Percentiles rank a stretch among this genome's conserved stretches.
These are phyloP conservation scores for Oscheius onirici DNA, from an alignment of 2,888 invertebrate genomes.

Conservation along the genomic window DNA sequence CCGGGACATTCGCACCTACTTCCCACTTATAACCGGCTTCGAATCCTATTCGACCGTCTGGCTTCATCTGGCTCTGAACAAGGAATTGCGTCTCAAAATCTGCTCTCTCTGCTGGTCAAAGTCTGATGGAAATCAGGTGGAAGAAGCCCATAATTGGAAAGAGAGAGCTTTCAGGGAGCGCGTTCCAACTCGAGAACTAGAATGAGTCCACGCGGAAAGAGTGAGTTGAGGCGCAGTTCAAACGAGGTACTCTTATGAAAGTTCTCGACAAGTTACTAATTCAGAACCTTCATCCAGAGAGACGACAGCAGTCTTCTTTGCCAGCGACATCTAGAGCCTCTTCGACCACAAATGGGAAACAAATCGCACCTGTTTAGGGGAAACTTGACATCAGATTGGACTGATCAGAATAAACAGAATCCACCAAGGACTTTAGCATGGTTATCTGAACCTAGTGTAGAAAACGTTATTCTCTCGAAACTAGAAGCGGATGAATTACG, in stretches of 20 bases:
- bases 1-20: slow-evolving; percentile 8
- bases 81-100: slow-evolving; percentile 1
- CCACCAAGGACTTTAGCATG: too few species aligned
- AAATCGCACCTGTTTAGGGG: too few species aligned
- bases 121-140: background rate
- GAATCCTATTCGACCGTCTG: slow-evolving; percentile 12
- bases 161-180: background rate
- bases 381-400: too few species aligned
- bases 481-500: too few species aligned
- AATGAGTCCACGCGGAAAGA: background rate
- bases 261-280: too few species aligned
- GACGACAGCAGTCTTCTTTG: too few species aligned
- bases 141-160: background rate
- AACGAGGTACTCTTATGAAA: background rate
- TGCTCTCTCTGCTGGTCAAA: background rate
- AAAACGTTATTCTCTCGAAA: too few species aligned
- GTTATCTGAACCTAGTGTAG: too few species aligned
- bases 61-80: slow-evolving; percentile 16
- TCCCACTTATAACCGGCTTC: slow-evolving; percentile 15
- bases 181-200: background rate
- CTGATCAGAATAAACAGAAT: too few species aligned
- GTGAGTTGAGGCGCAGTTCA: background rate
- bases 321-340: too few species aligned
- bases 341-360: too few species aligned
- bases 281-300: too few species aligned